Percentiles rank a stretch among this genome's conserved stretches.
These are phyloP conservation scores for Noctilio leporinus DNA, from an alignment of 2,113 vertebrate species.

Conservation along the genomic window DNA sequence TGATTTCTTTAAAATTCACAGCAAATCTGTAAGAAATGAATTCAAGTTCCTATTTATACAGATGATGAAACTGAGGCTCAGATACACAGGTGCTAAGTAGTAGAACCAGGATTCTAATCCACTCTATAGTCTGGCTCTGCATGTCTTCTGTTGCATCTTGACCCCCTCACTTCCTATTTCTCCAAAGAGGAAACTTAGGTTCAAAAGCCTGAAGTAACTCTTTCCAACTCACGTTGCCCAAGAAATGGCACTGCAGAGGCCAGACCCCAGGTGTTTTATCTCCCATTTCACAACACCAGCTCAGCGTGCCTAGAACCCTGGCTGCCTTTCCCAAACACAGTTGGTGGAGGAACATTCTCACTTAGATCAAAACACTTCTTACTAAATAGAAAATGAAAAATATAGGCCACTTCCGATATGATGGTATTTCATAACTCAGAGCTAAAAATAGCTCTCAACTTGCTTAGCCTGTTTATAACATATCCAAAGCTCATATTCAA, in stretches of 20 bases:
- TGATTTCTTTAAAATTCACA: background rate
- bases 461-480: background rate
- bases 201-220: background rate
- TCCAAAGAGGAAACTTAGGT: background rate
- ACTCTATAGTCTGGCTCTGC: background rate
- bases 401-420: slow-evolving; percentile 50
- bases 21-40: background rate
- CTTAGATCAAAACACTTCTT: background rate
- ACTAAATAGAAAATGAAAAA: background rate
- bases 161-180: background rate
- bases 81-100: background rate
- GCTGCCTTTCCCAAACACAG: background rate
- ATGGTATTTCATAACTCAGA: slow-evolving; percentile 41
- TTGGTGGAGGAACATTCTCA: background rate
- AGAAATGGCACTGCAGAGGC: background rate
- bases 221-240: accelerated
- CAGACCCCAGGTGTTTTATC: background rate
- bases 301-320: background rate
- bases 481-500: slow-evolving; percentile 27
- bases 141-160: background rate
- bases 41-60: background rate
- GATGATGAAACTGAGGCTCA: background rate
- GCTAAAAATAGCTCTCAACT: slow-evolving; percentile 22
- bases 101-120: background rate
- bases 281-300: background rate